phyloP scores from a whole-genome alignment of 2,113 vertebrate species.

The Lota lota region DNA sequence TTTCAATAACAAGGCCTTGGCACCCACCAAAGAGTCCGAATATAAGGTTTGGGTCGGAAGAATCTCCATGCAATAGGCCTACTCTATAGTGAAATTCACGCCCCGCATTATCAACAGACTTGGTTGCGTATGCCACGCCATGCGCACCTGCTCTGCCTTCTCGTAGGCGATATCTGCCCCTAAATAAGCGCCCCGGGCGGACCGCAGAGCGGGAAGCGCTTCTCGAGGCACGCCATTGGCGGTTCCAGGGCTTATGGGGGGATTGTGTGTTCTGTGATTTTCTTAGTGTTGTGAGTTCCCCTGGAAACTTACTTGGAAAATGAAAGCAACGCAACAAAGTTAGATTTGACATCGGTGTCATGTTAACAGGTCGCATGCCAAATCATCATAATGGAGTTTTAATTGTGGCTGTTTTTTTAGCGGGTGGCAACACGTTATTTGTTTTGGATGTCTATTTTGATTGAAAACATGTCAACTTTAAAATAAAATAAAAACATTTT shows the following conservation, averaged over 20 bases:
- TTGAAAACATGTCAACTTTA: too few species aligned
- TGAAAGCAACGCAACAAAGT: constrained; percentile 12
- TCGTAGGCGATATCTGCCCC: constrained; percentile 7
- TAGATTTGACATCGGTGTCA: neutral
- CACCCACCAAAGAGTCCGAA: constrained; percentile 36
- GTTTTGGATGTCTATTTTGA: too few species aligned
- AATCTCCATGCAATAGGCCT: too few species aligned
- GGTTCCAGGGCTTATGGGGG: constrained; percentile 5
- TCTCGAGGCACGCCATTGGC: constrained; percentile 58
- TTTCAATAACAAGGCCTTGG: neutral
- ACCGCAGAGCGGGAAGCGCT: constrained; percentile 73
- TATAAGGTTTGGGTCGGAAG: too few species aligned
- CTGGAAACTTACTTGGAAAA: constrained; percentile 46
- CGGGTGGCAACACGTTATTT: too few species aligned
- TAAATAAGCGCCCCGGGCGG: constrained; percentile 74
- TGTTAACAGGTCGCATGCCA: neutral
- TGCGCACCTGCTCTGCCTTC: constrained; percentile 44
- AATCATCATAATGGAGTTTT: neutral
- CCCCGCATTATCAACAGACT: too few species aligned
- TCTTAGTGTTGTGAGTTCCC: constrained; percentile 51
- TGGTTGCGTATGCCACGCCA: neutral
- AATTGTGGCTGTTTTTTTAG: too few species aligned
- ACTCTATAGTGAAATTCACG: too few species aligned
- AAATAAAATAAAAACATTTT: too few species aligned
- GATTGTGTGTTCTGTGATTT: constrained; percentile 15